phyloP scores from a whole-genome alignment of 2,888 invertebrate species.

The Ceratothoa steindachneri region DNA sequence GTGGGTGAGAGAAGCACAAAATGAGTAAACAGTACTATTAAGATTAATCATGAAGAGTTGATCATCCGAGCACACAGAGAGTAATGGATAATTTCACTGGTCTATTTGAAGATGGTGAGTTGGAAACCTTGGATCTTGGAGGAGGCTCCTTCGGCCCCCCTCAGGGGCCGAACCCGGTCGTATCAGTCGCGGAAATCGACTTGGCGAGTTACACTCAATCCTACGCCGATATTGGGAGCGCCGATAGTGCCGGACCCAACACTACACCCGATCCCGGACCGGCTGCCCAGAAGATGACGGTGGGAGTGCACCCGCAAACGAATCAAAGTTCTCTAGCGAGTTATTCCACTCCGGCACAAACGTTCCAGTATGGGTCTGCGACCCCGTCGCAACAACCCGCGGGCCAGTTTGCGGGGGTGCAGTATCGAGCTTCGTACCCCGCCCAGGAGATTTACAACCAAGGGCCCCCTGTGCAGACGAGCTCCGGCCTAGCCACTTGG shows the following conservation, averaged over 20 bases:
- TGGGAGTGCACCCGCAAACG: neutral
- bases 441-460: constrained; percentile 37
- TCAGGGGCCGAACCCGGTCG: constrained; percentile 30
- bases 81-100: constrained; percentile 47
- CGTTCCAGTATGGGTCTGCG: constrained; percentile 25
- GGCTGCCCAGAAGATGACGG: neutral
- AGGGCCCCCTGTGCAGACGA: constrained; percentile 16
- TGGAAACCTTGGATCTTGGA: constrained; percentile 41
- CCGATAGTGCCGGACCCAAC: neutral
- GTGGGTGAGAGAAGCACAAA: neutral
- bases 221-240: constrained; percentile 28
- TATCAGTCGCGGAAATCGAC: constrained; percentile 32
- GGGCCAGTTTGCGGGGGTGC: constrained; percentile 31
- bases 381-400: constrained; percentile 26
- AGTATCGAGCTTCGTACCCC: constrained; percentile 26
- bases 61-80: neutral
- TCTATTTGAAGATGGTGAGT: constrained; percentile 46
- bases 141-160: constrained; percentile 41
- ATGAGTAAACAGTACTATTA: neutral
- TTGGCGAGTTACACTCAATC: constrained; percentile 31
- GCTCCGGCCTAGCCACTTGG: constrained; percentile 19
- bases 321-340: neutral
- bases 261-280: neutral
- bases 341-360: constrained; percentile 13
- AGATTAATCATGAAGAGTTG: constrained; percentile 1